Conservation (phyloP, 2,888 invertebrate species). For the Diploptera punctata region DNA sequence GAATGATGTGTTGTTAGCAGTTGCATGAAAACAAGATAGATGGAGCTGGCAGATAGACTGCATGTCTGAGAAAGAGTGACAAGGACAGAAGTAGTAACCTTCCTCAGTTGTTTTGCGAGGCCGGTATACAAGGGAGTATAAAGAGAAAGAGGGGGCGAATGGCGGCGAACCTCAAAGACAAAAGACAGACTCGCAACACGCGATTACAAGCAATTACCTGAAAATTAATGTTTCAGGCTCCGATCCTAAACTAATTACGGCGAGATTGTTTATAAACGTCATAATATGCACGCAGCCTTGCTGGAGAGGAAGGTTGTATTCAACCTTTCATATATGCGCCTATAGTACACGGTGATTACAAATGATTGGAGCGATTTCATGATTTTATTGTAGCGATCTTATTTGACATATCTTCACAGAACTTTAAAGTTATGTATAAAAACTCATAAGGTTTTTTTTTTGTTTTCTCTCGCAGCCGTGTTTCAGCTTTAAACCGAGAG, state of each 20-base stretch:
- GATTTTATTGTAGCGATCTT: no score
- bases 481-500: no score
- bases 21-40: not conserved
- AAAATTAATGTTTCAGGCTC: conserved; percentile 40
- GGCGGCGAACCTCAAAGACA: conserved; percentile 41
- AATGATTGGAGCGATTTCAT: no score
- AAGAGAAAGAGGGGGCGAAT: not conserved
- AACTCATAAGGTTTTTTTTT: no score
- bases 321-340: not conserved
- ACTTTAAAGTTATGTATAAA: no score
- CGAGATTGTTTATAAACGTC: conserved; percentile 31
- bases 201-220: conserved; percentile 43
- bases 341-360: no score
- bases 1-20: not conserved
- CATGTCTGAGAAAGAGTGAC: not conserved
- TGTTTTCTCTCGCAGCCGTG: no score
- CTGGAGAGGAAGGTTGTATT: not conserved
- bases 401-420: no score
- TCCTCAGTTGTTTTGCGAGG: not conserved
- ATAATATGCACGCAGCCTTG: not conserved
- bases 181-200: conserved; percentile 36
- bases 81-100: not conserved
- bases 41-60: not conserved
- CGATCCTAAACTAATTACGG: conserved; percentile 40
- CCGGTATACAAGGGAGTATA: not conserved